Conservation (phyloP, 2,888 invertebrate species). For the Mythimna loreyi region DNA sequence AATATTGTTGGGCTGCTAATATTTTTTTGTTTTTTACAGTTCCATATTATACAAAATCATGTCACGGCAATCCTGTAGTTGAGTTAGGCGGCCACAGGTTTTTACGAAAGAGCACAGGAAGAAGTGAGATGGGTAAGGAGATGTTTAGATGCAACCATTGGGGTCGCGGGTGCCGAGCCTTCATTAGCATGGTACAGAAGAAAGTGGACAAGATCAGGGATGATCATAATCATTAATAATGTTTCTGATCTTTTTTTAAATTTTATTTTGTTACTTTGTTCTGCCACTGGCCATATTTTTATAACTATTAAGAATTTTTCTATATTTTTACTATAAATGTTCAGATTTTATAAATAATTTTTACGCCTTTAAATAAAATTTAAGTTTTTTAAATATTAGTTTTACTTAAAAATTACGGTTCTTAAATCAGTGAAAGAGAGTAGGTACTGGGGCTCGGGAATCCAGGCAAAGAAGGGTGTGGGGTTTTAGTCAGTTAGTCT, state of each 20-base stretch:
- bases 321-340: background rate
- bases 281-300: background rate
- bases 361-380: too few species aligned
- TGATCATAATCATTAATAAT: conserved; percentile 48
- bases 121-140: conserved; percentile 40
- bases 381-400: background rate
- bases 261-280: background rate
- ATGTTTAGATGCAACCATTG: conserved; percentile 68
- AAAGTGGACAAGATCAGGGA: conserved; percentile 37
- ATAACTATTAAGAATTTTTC: background rate
- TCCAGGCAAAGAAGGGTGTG: too few species aligned
- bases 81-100: conserved; percentile 64
- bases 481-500: too few species aligned
- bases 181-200: conserved; percentile 59
- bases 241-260: background rate
- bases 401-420: background rate
- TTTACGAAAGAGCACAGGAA: conserved; percentile 61
- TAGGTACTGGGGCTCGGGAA: too few species aligned
- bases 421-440: too few species aligned
- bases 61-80: conserved; percentile 64
- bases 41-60: conserved; percentile 41
- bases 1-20: background rate
- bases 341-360: conserved; percentile 1
- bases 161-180: conserved; percentile 63
- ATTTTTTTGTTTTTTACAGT: conserved; percentile 31